These are phyloP conservation scores for Cheilosia urbana DNA, from an alignment of 2,888 invertebrate species.

Conservation along the genomic window DNA sequence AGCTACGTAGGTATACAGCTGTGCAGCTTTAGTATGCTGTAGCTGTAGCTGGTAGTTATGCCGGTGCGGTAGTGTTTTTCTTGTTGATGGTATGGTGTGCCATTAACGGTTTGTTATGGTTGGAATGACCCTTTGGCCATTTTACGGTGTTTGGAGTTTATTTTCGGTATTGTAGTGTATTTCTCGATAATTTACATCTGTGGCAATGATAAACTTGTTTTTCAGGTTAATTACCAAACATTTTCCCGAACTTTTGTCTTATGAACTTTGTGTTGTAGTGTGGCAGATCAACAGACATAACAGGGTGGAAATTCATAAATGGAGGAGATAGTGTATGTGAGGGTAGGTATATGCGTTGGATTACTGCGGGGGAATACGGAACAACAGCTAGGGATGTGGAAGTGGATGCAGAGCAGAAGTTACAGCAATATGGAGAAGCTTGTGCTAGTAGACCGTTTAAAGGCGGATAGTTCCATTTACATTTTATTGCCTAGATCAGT, in stretches of 20 bases:
- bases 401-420: too few species aligned
- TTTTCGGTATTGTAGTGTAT: conserved; percentile 48
- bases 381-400: too few species aligned
- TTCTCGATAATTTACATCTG: conserved; percentile 77
- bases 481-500: too few species aligned
- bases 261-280: neutral
- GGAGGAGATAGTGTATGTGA: neutral
- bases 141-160: conserved; percentile 43
- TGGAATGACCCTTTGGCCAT: conserved; percentile 63
- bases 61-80: conserved; percentile 19
- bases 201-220: conserved; percentile 77
- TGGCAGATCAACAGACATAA: neutral
- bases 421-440: too few species aligned
- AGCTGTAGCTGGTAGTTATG: too few species aligned
- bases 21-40: conserved; percentile 12
- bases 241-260: conserved; percentile 49
- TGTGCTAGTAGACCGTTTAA: too few species aligned
- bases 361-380: neutral
- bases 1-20: conserved; percentile 14
- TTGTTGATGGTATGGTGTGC: conserved; percentile 22
- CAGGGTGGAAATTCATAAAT: neutral
- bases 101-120: conserved; percentile 66
- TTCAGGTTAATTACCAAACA: conserved; percentile 76
- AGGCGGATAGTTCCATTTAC: too few species aligned
- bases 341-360: neutral